Conservation (phyloP, 35 echinoderm and acorn worm species). For the Eucidaris tribuloides region DNA sequence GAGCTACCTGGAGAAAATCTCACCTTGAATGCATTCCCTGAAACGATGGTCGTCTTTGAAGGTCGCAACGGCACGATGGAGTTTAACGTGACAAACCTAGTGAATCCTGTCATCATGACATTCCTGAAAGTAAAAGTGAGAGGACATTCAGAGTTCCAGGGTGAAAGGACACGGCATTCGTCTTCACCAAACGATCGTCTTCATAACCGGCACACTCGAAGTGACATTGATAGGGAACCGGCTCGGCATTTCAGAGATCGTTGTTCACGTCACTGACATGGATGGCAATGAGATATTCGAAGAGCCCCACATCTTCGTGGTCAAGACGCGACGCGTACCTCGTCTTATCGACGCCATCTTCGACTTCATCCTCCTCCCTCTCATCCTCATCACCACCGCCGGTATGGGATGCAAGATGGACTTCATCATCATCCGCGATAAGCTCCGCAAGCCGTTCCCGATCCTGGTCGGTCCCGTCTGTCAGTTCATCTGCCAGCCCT, state of each 20-base stretch:
- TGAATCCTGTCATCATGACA: constrained; percentile 21
- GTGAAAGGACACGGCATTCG: constrained; percentile 25
- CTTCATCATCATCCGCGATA: constrained; percentile 63
- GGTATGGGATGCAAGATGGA: constrained; percentile 96
- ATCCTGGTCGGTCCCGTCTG: constrained; percentile 83
- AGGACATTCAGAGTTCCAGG: constrained; percentile 35
- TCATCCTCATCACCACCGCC: constrained; percentile 69
- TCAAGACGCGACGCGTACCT: constrained; percentile 64
- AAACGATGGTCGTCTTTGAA: background rate
- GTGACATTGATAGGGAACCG: constrained; percentile 44
- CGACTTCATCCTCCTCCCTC: constrained; percentile 64
- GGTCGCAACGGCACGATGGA: constrained; percentile 4
- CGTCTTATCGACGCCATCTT: constrained; percentile 79
- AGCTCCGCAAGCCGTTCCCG: constrained; percentile 69
- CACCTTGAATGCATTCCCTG: background rate
- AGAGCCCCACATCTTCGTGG: constrained; percentile 11
- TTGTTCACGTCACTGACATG: constrained; percentile 39
- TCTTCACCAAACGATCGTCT: constrained; percentile 9
- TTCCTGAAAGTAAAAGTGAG: constrained; percentile 32
- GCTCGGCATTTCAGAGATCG: constrained; percentile 42
- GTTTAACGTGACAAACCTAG: constrained; percentile 26
- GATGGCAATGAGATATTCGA: constrained; percentile 1
- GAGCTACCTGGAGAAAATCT: background rate
- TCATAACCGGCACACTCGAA: constrained; percentile 47
- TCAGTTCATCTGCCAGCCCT: constrained; percentile 86